Base-by-base conservation (phyloP, 2,888 invertebrate genomes). In the Tineola bisselliella region DNA sequence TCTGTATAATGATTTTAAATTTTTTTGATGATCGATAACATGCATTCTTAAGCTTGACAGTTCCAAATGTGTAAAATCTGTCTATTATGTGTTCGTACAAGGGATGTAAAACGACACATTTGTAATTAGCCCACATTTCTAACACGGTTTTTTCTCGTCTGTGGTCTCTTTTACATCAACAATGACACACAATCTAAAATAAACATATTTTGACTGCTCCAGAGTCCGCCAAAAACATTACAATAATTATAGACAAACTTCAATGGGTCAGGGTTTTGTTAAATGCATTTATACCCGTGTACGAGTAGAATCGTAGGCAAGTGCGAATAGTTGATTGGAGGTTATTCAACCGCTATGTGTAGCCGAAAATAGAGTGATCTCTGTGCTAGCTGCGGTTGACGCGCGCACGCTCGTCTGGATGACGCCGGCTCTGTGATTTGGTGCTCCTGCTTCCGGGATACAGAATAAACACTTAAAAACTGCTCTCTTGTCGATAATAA, bases 281-380 rank as follows among this genome's bases (percentile, higher is more conserved):
- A 38, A 12, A 38, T 38, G 38, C n/a, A 38, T 38, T 38, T 10
- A 38, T 10, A 38, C 38, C 38, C 38, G 38, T 54, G 54, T 54
- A 54, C 54, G 18, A 54, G 54, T 54, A 8, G 25, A 54, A 13
- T 15, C 8, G 48, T 48, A 15, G 48, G 58, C 33, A 60, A 84
- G 78, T 84, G 84, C 84, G 77, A 84, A 86, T 84, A 87, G 80
- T 81, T 84, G 83, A 87, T 86, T 86, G 82, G 84, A 84, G 87
- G 87, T 86, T 84, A 86, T 86, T 87, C 84, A 87, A 87, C 87
- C 84, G 81, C 73, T 83, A 58, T 33, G 78, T 67, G 74, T 77
- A 72, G 72, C 77, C 82, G 72, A 73, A 87, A 87, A 87, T 86
- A 87, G 84, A 78, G 69, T 78, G 77, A 74, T 77, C 79, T 69